Conservation (phyloP, 2,888 invertebrate species). For the Eueremaeus valkanovi region DNA sequence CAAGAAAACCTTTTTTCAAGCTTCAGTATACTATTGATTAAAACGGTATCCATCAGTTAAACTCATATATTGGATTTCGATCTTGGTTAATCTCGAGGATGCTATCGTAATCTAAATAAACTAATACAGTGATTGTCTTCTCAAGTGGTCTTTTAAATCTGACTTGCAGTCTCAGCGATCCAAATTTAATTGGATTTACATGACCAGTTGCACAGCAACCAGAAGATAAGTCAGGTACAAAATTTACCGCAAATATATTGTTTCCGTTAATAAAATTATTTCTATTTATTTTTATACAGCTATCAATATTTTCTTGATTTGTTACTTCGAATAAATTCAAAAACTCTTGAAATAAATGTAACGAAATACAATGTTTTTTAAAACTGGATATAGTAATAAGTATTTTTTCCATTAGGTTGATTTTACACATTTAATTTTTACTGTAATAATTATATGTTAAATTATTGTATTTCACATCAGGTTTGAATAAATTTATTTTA, state of each 20-base stretch:
- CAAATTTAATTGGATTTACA: slow-evolving; percentile 13
- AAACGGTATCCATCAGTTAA: slow-evolving; percentile 1
- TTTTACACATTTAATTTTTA: too few species aligned
- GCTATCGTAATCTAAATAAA: slow-evolving; percentile 17
- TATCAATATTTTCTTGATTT: background rate
- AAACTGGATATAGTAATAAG: too few species aligned
- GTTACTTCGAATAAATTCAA: background rate
- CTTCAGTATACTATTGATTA: background rate
- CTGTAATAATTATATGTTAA: too few species aligned
- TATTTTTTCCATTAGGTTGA: too few species aligned
- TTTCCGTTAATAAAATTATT: background rate
- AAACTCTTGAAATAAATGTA: too few species aligned
- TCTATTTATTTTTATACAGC: background rate
- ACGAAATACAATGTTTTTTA: too few species aligned
- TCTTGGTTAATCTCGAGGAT: background rate
- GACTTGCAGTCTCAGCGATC: slow-evolving; percentile 4
- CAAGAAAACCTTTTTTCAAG: background rate
- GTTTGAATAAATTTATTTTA: too few species aligned
- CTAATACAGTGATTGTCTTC: background rate
- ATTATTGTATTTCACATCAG: too few species aligned
- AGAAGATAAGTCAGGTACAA: slow-evolving; percentile 18
- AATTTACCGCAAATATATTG: slow-evolving; percentile 25
- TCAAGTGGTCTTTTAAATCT: background rate
- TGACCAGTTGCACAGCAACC: slow-evolving; percentile 13
- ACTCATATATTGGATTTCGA: background rate